Base-by-base conservation (phyloP, 2,797 vertebrate species). In the Podarcis lilfordi region DNA sequence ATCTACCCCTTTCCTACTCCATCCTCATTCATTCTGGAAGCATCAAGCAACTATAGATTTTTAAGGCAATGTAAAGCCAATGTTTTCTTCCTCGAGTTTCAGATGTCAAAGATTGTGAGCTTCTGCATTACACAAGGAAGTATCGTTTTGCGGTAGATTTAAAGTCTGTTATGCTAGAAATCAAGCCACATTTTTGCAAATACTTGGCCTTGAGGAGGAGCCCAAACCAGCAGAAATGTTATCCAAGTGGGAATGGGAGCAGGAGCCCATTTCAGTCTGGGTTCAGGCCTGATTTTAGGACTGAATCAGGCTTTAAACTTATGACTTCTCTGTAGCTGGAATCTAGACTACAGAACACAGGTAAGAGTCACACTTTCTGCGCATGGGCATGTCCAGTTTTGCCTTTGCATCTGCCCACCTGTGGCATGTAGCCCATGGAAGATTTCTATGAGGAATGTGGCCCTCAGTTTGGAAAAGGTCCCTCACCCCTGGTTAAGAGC, bases 1-100 rank as follows among this genome's bases (percentile, higher is more conserved):
- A 94, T 94, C 92, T 87, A 75, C 66, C 86, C 89, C 89, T 89
- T 84, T 45, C 89, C 90, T 94, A 85, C 80, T 92, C 93, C 89
- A 93, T 79, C 79, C 91, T 77, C 13, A 88, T 94, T 94, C 83
- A 89, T 93, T 92, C 92, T 69, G 19, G 91, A 93, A 93, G 90
- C 86, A 69, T 94, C 78, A 83, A 85, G 78, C 86, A 37, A 0
- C 89, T 91, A 91, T 74, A 89, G 86, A 66, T 93, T 93, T 66
- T 83, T 84, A 89, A 84, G 92, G 84, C 4, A n/a, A 87, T 90
- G 89, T 84, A 78, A 23, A 80, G 43, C 71, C 74, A 40, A 45
- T 78, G 84, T 43, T 64, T 79, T 88, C 74, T 82, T 80, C 88
- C 86, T 0, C 85, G 83, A 43, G 10, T 89, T 0, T 0, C 59